phyloP scores from a whole-genome alignment of 2,888 invertebrate species.

The Nemoura dubitans region DNA sequence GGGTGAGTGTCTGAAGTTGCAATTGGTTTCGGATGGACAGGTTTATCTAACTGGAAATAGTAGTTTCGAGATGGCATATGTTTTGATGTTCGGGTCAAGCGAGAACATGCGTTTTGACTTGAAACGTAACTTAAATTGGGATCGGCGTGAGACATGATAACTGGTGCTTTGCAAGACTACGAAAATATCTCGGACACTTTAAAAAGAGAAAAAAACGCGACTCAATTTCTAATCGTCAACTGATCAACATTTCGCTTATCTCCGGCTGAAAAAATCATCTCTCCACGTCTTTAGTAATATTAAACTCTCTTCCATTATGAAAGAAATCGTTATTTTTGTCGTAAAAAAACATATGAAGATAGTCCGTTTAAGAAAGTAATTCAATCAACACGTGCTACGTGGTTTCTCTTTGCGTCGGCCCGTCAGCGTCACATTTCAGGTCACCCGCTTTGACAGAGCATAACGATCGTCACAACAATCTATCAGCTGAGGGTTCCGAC shows the following conservation, averaged over 20 bases:
- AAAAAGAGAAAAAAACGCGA: not conserved
- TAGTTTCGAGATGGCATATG: not conserved
- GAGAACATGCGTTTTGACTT: not conserved
- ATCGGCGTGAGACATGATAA: not conserved
- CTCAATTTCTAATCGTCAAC: not conserved
- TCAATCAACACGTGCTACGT: not conserved
- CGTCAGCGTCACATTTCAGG: too few species aligned
- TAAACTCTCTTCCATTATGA: not conserved
- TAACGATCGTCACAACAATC: too few species aligned
- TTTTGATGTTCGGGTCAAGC: not conserved
- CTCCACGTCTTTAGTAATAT: not conserved
- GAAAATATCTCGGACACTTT: not conserved
- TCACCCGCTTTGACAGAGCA: too few species aligned
- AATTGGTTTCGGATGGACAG: not conserved
- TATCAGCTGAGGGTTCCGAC: too few species aligned
- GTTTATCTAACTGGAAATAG: not conserved
- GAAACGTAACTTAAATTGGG: not conserved
- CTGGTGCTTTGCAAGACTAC: not conserved
- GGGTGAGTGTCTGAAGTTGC: too few species aligned
- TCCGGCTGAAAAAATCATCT: not conserved
- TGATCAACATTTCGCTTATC: not conserved
- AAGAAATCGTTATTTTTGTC: not conserved
- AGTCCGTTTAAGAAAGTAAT: not conserved
- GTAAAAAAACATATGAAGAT: not conserved
- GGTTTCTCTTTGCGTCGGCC: not conserved